A percentile compares a stretch with the other conserved stretches of the same genome.
These are phyloP conservation scores for Streblospio benedicti DNA, from an alignment of 1,140 invertebrate species.

Conservation along the genomic window DNA sequence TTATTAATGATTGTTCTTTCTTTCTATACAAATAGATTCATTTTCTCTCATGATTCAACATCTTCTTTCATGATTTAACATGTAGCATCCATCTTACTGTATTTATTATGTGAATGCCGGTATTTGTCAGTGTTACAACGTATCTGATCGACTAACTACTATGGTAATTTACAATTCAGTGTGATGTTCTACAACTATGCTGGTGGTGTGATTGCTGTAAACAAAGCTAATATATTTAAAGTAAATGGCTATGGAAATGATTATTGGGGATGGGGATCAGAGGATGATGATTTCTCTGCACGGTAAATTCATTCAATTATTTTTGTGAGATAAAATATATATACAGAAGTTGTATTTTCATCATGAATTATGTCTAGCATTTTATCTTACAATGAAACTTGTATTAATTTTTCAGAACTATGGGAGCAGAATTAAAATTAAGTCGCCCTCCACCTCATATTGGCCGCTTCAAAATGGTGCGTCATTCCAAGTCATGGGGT, in stretches of 20 bases:
- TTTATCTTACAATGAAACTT: not conserved
- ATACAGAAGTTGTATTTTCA: not conserved
- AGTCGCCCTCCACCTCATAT: slow-evolving; percentile 41
- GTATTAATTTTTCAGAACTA: slow-evolving; percentile 22
- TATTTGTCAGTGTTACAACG: not conserved
- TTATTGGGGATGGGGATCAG: slow-evolving; percentile 71
- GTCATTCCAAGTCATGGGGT: slow-evolving; percentile 35
- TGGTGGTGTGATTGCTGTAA: slow-evolving; percentile 41
- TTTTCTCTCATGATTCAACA: slow-evolving; percentile 33
- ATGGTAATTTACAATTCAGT: slow-evolving; percentile 21
- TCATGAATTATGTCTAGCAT: not conserved
- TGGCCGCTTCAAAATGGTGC: slow-evolving; percentile 44
- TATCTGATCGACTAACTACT: not conserved
- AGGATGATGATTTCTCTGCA: slow-evolving; percentile 45
- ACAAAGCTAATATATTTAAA: slow-evolving; percentile 55
- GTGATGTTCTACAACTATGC: slow-evolving; percentile 43
- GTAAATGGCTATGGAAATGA: slow-evolving; percentile 89
- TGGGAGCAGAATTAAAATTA: slow-evolving; percentile 30
- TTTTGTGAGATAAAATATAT: slow-evolving; percentile 1
- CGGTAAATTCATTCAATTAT: slow-evolving; percentile 21
- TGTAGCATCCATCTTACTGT: slow-evolving; percentile 37
- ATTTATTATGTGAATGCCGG: not conserved
- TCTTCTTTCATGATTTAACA: slow-evolving; percentile 40
- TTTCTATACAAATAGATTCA: slow-evolving; percentile 41
- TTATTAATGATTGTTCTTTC: slow-evolving; percentile 41